Evolutionary conservation across 2,888 invertebrate genomes (phyloP).

Genomic region (Sesia bembeciformis): DNA sequence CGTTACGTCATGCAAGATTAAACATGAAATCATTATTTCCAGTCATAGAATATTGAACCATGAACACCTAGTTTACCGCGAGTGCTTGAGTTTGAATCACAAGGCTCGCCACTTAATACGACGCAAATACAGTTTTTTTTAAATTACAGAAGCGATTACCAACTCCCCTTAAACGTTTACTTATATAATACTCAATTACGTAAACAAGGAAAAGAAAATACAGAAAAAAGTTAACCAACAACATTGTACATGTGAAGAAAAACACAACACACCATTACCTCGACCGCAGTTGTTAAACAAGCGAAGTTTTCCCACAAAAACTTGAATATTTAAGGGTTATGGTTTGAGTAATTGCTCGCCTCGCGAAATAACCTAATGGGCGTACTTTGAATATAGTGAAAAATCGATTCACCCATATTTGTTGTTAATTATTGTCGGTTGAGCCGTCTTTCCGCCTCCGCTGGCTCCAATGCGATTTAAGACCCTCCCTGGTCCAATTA

Average conservation of each 20-base stretch:
- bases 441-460: slow-evolving; percentile 70
- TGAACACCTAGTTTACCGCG: background rate
- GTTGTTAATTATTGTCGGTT: slow-evolving; percentile 72
- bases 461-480: slow-evolving; percentile 69
- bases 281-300: slow-evolving; percentile 57
- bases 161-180: slow-evolving; percentile 40
- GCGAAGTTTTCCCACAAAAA: slow-evolving; percentile 63
- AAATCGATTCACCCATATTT: slow-evolving; percentile 73
- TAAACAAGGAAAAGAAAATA: slow-evolving; percentile 51
- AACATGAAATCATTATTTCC: slow-evolving; percentile 20
- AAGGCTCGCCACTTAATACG: background rate
- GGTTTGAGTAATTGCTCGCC: slow-evolving; percentile 61
- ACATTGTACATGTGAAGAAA: slow-evolving; percentile 43
- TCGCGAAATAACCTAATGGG: slow-evolving; percentile 51
- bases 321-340: slow-evolving; percentile 58
- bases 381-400: slow-evolving; percentile 35
- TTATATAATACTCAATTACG: slow-evolving; percentile 60
- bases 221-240: slow-evolving; percentile 30
- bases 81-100: background rate
- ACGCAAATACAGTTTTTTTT: slow-evolving; percentile 4
- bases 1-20: slow-evolving; percentile 26
- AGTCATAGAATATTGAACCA: slow-evolving; percentile 1
- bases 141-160: slow-evolving; percentile 50
- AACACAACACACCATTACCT: slow-evolving; percentile 45
- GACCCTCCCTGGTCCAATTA: slow-evolving; percentile 73